Conservation (phyloP, 1,140 invertebrate species). For the Drosophila lowei region DNA sequence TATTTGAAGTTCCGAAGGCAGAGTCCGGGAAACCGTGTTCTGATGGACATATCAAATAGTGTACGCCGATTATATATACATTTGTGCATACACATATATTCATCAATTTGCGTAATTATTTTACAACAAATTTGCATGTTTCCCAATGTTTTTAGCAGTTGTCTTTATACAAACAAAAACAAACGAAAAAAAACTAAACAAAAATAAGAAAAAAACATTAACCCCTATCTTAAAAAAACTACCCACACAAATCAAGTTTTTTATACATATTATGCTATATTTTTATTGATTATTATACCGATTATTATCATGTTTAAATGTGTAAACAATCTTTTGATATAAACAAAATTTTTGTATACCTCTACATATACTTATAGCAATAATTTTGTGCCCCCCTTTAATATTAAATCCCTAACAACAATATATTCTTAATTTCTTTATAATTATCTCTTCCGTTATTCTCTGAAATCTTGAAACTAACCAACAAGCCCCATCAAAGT, state of each 20-base stretch:
- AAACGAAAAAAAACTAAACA: conserved; percentile 35
- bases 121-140: conserved; percentile 79
- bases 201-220: conserved; percentile 45
- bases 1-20: too few species aligned
- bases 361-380: conserved; percentile 58
- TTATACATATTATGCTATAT: conserved; percentile 68
- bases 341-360: conserved; percentile 68
- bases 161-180: conserved; percentile 46
- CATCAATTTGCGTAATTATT: conserved; percentile 74
- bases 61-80: conserved; percentile 48
- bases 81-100: conserved; percentile 47
- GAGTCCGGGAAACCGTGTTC: too few species aligned
- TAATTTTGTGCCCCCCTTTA: conserved; percentile 69
- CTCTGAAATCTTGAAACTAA: conserved; percentile 48
- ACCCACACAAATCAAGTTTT: conserved; percentile 22
- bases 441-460: conserved; percentile 57
- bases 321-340: conserved; percentile 60
- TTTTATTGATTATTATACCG: conserved; percentile 58
- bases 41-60: too few species aligned
- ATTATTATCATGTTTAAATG: conserved; percentile 57
- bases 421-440: conserved; percentile 69
- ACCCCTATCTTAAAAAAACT: conserved; percentile 51
- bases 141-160: conserved; percentile 83
- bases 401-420: conserved; percentile 66
- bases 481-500: conserved; percentile 21